phyloP scores from a whole-genome alignment of 23 tunicate species.

The Styela clava region DNA sequence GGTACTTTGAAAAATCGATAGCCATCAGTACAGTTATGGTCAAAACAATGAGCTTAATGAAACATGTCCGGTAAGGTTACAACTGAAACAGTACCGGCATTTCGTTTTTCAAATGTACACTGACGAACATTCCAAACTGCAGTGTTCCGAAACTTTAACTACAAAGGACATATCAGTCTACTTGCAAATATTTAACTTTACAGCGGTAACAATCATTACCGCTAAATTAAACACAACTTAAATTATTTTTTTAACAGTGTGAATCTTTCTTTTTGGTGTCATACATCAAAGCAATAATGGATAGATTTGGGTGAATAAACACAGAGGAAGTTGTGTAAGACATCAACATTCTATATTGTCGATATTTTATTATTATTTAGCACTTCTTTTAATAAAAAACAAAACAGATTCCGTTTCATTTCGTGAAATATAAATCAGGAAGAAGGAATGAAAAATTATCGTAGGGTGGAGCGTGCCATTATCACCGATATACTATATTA shows the following conservation, averaged over 20 bases:
- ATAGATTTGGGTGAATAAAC: background rate
- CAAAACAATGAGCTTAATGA: constrained; percentile 15
- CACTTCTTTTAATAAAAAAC: background rate
- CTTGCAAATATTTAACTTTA: too few relatives aligned
- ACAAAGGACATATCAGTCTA: too few relatives aligned
- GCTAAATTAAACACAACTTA: too few relatives aligned
- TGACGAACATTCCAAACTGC: too few relatives aligned
- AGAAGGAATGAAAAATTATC: background rate
- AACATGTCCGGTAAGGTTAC: constrained; percentile 7
- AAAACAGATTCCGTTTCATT: background rate
- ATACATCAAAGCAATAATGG: background rate
- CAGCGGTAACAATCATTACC: too few relatives aligned
- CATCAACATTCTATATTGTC: background rate
- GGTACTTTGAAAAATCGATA: constrained; percentile 12
- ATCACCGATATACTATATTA: background rate
- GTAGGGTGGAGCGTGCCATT: constrained; percentile 1
- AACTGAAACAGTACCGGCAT: background rate
- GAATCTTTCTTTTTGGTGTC: too few relatives aligned
- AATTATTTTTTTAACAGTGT: too few relatives aligned
- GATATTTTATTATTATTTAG: too few relatives aligned
- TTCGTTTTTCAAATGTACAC: too few relatives aligned
- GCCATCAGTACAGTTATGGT: background rate
- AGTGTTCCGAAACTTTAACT: too few relatives aligned
- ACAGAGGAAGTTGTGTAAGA: background rate
- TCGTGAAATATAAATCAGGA: background rate